Evolutionary conservation across 2,797 vertebrate species (phyloP).

Genomic region (Halcyon chelicuti): DNA sequence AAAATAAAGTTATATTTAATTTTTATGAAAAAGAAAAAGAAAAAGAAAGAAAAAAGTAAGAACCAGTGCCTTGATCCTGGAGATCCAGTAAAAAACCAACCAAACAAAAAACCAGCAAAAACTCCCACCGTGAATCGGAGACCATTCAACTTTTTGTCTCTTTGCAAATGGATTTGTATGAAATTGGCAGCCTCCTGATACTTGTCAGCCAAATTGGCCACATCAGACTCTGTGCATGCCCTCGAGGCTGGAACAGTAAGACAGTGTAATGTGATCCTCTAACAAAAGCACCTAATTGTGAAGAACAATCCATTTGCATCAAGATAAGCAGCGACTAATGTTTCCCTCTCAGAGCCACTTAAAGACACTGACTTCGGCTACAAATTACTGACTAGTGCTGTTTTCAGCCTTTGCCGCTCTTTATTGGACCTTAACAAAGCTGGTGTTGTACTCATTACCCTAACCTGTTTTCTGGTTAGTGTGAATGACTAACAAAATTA

Average conservation of each 20-base stretch:
- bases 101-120: background rate
- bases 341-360: slow-evolving; percentile 46
- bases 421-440: slow-evolving; percentile 52
- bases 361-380: slow-evolving; percentile 37
- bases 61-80: background rate
- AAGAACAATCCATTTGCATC: slow-evolving; percentile 55
- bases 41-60: background rate
- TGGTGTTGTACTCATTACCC: slow-evolving; percentile 7
- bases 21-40: background rate
- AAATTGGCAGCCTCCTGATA: slow-evolving; percentile 24
- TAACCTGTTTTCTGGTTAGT: slow-evolving; percentile 62
- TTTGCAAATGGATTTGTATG: background rate
- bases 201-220: slow-evolving; percentile 30
- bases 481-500: slow-evolving; percentile 65
- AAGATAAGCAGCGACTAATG: slow-evolving; percentile 54
- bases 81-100: background rate
- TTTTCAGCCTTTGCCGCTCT: slow-evolving; percentile 24
- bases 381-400: slow-evolving; percentile 25
- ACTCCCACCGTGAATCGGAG: background rate
- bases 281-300: slow-evolving; percentile 59
- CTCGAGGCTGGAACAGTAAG: slow-evolving; percentile 19
- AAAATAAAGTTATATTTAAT: background rate
- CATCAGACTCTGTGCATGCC: background rate
- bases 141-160: background rate
- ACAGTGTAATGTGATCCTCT: slow-evolving; percentile 12